Conservation (phyloP, 1,140 invertebrate species). For the Heliothis subflexa region DNA sequence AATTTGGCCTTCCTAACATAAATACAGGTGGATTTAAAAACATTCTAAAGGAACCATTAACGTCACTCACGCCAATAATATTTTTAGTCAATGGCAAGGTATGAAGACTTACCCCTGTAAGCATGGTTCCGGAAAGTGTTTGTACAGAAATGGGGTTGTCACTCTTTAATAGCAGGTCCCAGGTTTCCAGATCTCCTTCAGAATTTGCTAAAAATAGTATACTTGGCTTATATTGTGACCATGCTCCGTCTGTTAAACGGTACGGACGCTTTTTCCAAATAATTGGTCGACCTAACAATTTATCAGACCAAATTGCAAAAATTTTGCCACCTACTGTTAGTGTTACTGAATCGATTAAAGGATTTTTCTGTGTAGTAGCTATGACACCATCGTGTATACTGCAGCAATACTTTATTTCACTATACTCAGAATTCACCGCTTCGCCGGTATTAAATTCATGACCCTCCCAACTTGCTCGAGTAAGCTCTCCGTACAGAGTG, state of each 20-base stretch:
- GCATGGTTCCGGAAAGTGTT: constrained; percentile 76
- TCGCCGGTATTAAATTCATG: constrained; percentile 87
- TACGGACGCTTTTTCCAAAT: constrained; percentile 79
- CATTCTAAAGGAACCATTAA: constrained; percentile 88
- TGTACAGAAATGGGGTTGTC: constrained; percentile 78
- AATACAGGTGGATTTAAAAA: constrained; percentile 86
- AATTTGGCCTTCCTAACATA: constrained; percentile 71
- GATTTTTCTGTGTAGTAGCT: constrained; percentile 86
- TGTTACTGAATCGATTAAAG: constrained; percentile 84
- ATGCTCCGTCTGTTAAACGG: constrained; percentile 74
- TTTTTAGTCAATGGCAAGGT: constrained; percentile 82
- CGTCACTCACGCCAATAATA: constrained; percentile 87
- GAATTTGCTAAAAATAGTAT: constrained; percentile 75
- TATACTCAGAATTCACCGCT: constrained; percentile 86
- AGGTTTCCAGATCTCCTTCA: constrained; percentile 79
- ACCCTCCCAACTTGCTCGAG: constrained; percentile 87
- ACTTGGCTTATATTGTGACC: constrained; percentile 82
- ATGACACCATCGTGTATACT: constrained; percentile 90
- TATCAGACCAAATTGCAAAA: constrained; percentile 80
- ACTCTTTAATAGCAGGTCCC: constrained; percentile 80
- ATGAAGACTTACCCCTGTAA: constrained; percentile 86
- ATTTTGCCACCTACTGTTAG: constrained; percentile 83
- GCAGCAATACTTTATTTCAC: constrained; percentile 80
- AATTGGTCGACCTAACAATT: constrained; percentile 68
- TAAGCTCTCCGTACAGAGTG: constrained; percentile 85